Conservation (phyloP, 2,113 vertebrate genomes). For the Tachuris rubrigastra region DNA sequence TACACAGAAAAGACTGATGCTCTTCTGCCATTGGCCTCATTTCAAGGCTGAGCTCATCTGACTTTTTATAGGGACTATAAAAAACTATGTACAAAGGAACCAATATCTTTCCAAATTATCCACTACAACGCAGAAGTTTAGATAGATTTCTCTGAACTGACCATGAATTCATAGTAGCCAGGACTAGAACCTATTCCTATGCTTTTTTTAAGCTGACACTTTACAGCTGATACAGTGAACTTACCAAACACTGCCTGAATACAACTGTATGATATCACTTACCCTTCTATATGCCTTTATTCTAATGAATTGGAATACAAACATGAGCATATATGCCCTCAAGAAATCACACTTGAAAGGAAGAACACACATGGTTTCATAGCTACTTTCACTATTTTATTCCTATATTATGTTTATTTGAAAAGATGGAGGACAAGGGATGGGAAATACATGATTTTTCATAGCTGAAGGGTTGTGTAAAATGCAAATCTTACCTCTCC, state of each 20-base stretch:
- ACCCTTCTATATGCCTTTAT: not conserved
- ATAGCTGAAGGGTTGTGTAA: not conserved
- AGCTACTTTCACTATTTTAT: not conserved
- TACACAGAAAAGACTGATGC: not conserved
- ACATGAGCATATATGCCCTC: not conserved
- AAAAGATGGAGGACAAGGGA: not conserved
- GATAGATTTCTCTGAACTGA: not conserved
- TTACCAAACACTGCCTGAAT: not conserved
- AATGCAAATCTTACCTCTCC: conserved; percentile 84
- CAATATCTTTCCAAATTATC: not conserved
- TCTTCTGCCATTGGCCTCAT: not conserved
- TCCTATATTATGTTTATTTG: not conserved
- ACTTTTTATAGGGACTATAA: not conserved
- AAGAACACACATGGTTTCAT: not conserved
- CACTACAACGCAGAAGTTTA: not conserved
- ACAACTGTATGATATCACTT: not conserved
- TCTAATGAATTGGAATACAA: not conserved
- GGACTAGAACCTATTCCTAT: not conserved
- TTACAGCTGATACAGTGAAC: not conserved
- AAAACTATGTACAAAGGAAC: not conserved
- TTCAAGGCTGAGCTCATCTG: not conserved
- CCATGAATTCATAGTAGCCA: not conserved
- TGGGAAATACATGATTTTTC: not conserved
- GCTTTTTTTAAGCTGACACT: not conserved
- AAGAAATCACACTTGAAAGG: not conserved